Percentiles rank a stretch among this genome's conserved stretches.
phyloP scores from a whole-genome alignment of 2,888 invertebrate genomes.

The Amphipoea oculea region DNA sequence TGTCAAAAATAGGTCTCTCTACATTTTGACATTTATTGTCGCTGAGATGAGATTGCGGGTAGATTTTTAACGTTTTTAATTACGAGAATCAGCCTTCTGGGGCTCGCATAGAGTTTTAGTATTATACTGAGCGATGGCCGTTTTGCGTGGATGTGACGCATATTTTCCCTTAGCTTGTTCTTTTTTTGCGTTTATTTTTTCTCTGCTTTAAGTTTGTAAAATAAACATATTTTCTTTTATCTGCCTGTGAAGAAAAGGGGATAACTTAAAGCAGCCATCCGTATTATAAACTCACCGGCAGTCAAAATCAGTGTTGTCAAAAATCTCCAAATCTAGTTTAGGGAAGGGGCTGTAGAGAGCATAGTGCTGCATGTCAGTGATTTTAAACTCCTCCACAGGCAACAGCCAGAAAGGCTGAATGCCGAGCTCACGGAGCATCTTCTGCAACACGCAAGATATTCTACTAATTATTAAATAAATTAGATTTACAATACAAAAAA shows the following conservation, averaged over 20 bases:
- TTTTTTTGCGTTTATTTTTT: too few species aligned
- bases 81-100: too few species aligned
- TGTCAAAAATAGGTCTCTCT: too few species aligned
- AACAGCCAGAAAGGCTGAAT: slow-evolving; percentile 83
- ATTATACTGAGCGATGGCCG: too few species aligned
- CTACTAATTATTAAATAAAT: neutral
- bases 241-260: neutral
- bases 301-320: slow-evolving; percentile 87
- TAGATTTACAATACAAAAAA: neutral
- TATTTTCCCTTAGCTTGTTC: too few species aligned
- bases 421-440: slow-evolving; percentile 82
- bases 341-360: slow-evolving; percentile 83
- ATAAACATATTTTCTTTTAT: neutral
- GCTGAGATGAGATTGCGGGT: too few species aligned
- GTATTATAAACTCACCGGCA: slow-evolving; percentile 78
- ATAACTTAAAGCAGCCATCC: neutral
- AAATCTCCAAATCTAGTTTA: slow-evolving; percentile 83
- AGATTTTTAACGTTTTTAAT: too few species aligned
- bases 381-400: slow-evolving; percentile 79
- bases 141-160: too few species aligned
- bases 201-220: too few species aligned
- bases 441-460: slow-evolving; percentile 70
- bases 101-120: too few species aligned
- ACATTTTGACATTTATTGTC: too few species aligned
- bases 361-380: slow-evolving; percentile 78